phyloP scores from a whole-genome alignment of 1,140 invertebrate genomes.

The Philotrypesis tridentata region DNA sequence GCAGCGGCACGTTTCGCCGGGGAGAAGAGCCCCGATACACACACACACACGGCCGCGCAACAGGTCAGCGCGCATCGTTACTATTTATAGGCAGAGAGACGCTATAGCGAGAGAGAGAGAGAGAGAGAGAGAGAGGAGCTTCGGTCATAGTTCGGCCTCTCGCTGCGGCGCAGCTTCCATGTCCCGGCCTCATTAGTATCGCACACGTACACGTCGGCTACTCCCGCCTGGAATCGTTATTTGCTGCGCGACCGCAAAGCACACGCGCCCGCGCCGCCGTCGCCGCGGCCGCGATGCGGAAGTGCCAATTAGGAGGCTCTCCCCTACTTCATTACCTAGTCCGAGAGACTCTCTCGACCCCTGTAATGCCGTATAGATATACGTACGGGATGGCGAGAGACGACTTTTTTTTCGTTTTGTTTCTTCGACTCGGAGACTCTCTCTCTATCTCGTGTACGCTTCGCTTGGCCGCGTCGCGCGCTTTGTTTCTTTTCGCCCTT shows the following conservation, averaged over 20 bases:
- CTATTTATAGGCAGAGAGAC: constrained; percentile 26
- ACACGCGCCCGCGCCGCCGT: not conserved
- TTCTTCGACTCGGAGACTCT: too few relatives aligned
- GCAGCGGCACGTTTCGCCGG: not conserved
- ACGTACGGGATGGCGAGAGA: too few relatives aligned
- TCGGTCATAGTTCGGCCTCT: constrained; percentile 36
- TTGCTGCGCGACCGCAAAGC: constrained; percentile 17
- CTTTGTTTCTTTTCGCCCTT: constrained; percentile 3
- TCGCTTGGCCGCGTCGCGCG: not conserved
- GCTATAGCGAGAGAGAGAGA: not conserved
- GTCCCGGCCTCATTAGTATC: constrained; percentile 43
- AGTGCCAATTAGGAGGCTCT: constrained; percentile 44
- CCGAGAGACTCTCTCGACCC: too few relatives aligned
- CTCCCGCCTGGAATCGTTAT: constrained; percentile 42
- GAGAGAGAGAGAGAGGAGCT: not conserved
- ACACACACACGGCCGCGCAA: not conserved
- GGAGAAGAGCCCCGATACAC: too few relatives aligned
- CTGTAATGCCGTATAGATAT: too few relatives aligned
- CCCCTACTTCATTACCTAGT: constrained; percentile 44
- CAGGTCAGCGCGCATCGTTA: not conserved
- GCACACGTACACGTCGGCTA: constrained; percentile 27
- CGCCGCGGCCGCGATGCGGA: constrained; percentile 23
- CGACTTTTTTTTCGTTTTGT: not conserved
- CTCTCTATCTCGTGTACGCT: too few relatives aligned
- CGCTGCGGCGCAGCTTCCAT: not conserved